A percentile compares a stretch with the other conserved stretches of the same genome.
Evolutionary conservation across 2,113 vertebrate species (phyloP).

Genomic region (Clarias batrachus): DNA sequence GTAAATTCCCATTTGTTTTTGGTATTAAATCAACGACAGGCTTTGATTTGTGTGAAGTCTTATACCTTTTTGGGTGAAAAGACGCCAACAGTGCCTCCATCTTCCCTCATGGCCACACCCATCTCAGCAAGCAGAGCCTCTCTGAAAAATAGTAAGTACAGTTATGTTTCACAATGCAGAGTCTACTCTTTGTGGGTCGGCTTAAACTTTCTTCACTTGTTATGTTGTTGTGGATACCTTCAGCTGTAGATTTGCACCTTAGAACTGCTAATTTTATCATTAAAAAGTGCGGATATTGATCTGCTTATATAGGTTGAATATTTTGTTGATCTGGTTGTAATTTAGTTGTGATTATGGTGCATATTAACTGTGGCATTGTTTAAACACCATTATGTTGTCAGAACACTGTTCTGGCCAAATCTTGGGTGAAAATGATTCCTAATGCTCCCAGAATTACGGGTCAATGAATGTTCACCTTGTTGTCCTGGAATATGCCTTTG

Average conservation of each 20-base stretch:
- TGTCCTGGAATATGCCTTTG: too few species aligned
- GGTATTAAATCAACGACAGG: neutral
- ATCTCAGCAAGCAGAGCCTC: conserved; percentile 95
- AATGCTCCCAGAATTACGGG: too few species aligned
- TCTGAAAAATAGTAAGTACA: conserved; percentile 68
- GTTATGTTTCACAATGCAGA: neutral
- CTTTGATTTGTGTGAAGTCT: neutral
- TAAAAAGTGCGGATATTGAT: neutral
- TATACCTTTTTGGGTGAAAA: conserved; percentile 98
- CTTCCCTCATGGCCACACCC: conserved; percentile 97
- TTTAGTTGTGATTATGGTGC: too few species aligned
- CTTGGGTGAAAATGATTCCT: too few species aligned
- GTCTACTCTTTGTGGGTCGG: neutral
- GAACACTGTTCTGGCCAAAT: too few species aligned
- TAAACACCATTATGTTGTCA: too few species aligned
- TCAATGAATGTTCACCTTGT: too few species aligned
- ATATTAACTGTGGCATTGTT: too few species aligned
- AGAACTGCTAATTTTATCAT: neutral
- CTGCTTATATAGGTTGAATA: neutral
- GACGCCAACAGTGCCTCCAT: conserved; percentile 92
- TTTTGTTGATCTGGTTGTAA: too few species aligned
- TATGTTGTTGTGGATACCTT: neutral
- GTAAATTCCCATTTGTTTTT: conserved; percentile 8
- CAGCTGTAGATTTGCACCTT: neutral
- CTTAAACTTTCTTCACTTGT: neutral